Evolutionary conservation across 2,888 invertebrate species (phyloP), one percentile per base, ranked within the genome.

Genomic region (Nomada ruficornis): DNA sequence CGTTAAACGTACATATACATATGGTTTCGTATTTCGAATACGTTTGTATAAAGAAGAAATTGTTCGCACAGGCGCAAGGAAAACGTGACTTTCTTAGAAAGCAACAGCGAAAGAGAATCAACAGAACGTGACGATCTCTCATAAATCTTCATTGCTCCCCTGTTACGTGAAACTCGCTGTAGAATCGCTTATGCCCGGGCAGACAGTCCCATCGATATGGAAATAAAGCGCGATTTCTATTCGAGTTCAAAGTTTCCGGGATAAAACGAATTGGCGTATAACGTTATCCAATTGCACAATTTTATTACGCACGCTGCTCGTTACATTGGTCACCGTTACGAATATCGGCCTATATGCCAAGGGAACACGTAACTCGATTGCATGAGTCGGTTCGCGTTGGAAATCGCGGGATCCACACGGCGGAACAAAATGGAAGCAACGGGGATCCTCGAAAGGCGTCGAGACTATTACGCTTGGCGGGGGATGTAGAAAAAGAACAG

Each of bases 121-220:
- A 47, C 42, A 18, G 44, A 64, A 65, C 81, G 81, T 81, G 74
- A 80, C 80, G 72, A 72, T 68, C 68, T 72, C 59, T 52, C 29
- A 59, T 26, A 9, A 36, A 70, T 67, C 44, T 65, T 23, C n/a
- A 4, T 55, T 29, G 26, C 67, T 67, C 1, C 47, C 20, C n/a
- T 64, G 42, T 67, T 18, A 36, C 57, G 57, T 42, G 44, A 42
- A n/a, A 55, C 57, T 44, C 55, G 11, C 13, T 18, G 36, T 11
- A 2, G 36, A 36, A 29, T 65, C n/a, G n/a, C 5, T 15, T 42
- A 4, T 0, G 20, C 60, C 50, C 60, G 50, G 13, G 47, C 47
- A 15, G 11, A 13, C 0, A 23, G 36, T 36, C 15, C 54, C 54
- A 18, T 60, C 15, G 23, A 11, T 20, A 70, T 15, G 13, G 26